Base-by-base conservation (phyloP, 2,888 invertebrate species). In the Agrotis segetum region DNA sequence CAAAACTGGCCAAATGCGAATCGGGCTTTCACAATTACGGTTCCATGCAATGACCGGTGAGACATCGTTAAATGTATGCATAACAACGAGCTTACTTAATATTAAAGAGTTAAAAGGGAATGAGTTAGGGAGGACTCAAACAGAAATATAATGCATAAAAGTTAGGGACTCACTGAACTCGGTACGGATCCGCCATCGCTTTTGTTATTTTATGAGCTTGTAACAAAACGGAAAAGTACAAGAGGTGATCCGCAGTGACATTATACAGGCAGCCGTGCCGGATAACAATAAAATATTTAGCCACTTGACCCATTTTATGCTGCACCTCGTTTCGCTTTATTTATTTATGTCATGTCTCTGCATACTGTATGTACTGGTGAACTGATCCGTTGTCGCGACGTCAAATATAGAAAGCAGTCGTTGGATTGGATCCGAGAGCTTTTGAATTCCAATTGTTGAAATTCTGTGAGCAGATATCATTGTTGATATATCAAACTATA, bases 271-370 rank as follows among this genome's bases (percentile, higher is more conserved):
- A 21, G 49, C 44, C 11, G 53, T 24, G 40, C 53, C 21, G 29
- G 19, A 40, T 47, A n/a, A 56, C 52, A 61, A 79, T 74, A 44
- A 79, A 78, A 79, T 75, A 79, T 78, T 79, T 55, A 69, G 47
- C 24, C 55, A 34, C 40, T 29, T 77, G 79, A 79, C 67, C 59
- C 21, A 77, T 55, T 73, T 59, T 21, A 11, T 40, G 9, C 40
- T 47, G 24, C 24, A 55, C 52, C 17, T 19, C 14, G 7, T 47
- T 46, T 46, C 16, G 46, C 16, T 46, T 46, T 14, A 46, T 46
- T 16, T 46, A 46, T 14, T 5, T 14, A 46, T 46, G 46, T 46
- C 16, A 16, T 16, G 46, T 46, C 46, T 16, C 46, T 16, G 46
- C 29, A 29, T 5, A 29, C 4, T 40, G 11, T 40, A 2, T 40